phyloP scores from a whole-genome alignment of 2,888 invertebrate genomes.

The Drosophila macrospina region DNA sequence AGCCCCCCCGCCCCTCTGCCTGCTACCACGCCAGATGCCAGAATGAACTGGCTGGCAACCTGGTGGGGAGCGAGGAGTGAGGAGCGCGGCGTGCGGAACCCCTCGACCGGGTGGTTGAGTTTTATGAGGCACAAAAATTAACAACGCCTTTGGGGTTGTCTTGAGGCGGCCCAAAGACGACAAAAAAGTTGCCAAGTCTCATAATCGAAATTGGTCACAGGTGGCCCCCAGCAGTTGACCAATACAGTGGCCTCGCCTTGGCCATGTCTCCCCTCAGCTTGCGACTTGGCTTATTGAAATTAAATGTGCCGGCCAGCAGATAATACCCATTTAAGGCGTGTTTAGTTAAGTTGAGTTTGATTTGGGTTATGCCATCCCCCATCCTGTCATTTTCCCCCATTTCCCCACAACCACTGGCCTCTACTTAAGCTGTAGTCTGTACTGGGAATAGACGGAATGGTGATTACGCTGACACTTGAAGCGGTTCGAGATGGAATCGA shows the following conservation, averaged over 20 bases:
- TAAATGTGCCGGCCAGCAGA: slow-evolving; percentile 75
- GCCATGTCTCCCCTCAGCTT: slow-evolving; percentile 14
- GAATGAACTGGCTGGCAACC: slow-evolving; percentile 53
- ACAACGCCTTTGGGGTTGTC: slow-evolving; percentile 75
- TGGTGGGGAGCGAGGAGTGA: neutral
- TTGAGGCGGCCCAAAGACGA: slow-evolving; percentile 45
- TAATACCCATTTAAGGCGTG: slow-evolving; percentile 78
- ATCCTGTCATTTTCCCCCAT: neutral
- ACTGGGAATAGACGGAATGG: slow-evolving; percentile 23
- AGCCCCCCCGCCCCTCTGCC: slow-evolving; percentile 38
- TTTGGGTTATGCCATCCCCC: slow-evolving; percentile 56
- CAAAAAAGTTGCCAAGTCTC: slow-evolving; percentile 65
- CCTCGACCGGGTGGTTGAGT: slow-evolving; percentile 62
- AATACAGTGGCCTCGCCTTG: slow-evolving; percentile 27
- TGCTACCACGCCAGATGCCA: neutral
- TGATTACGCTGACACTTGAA: slow-evolving; percentile 36
- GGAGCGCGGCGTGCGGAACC: too few species aligned
- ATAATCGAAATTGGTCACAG: slow-evolving; percentile 83
- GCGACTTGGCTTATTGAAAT: slow-evolving; percentile 70
- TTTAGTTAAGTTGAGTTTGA: slow-evolving; percentile 77
- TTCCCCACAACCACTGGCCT: slow-evolving; percentile 26
- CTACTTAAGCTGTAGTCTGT: slow-evolving; percentile 11
- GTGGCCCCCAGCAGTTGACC: slow-evolving; percentile 69
- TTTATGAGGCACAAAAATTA: slow-evolving; percentile 79
- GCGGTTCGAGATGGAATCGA: slow-evolving; percentile 7